phyloP scores from a whole-genome alignment of 2,113 vertebrate species.

The Hassar affinis region DNA sequence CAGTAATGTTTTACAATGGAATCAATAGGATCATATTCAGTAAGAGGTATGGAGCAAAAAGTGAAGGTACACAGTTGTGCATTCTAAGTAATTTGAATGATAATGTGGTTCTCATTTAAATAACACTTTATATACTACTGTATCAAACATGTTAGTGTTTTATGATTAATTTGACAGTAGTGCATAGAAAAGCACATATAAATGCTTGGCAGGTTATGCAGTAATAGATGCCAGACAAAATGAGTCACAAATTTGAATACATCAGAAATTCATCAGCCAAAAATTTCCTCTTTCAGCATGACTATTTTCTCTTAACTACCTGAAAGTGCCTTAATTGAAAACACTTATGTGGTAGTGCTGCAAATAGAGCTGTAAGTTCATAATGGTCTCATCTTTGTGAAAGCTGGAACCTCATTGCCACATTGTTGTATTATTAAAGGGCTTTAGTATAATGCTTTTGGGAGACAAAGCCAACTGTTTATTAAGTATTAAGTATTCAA shows the following conservation, averaged over 20 bases:
- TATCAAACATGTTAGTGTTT: neutral
- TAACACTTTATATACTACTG: neutral
- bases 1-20: neutral
- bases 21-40: neutral
- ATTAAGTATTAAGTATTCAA: neutral
- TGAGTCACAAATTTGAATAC: neutral
- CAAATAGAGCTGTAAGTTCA: neutral
- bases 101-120: neutral
- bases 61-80: neutral
- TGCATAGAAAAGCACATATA: neutral
- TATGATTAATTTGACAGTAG: neutral
- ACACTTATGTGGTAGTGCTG: neutral
- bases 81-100: neutral
- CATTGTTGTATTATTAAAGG: neutral
- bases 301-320: slow-evolving; percentile 2
- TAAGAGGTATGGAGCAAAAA: neutral
- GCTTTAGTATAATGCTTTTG: neutral
- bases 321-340: slow-evolving; percentile 7
- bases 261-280: neutral
- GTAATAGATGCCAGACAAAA: neutral
- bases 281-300: neutral
- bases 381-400: neutral
- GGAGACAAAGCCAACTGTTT: neutral
- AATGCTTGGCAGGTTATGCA: neutral
- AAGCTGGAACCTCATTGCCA: neutral